Conservation (phyloP, 2,113 vertebrate genomes). For the Hymenochirus boettgeri region DNA sequence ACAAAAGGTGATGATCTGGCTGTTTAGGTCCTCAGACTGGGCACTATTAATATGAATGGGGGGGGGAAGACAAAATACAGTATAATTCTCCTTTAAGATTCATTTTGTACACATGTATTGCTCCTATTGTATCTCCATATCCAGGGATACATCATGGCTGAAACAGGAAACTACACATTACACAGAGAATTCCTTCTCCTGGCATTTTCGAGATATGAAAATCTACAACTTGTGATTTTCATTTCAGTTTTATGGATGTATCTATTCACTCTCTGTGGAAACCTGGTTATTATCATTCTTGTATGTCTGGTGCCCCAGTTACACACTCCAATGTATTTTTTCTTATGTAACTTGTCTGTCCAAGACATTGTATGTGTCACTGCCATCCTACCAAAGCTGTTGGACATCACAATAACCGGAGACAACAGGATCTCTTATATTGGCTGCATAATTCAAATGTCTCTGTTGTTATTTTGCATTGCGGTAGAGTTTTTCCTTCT, state of each 20-base stretch:
- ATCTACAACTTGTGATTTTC: neutral
- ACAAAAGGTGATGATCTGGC: no score
- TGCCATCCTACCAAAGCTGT: neutral
- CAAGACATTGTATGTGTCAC: neutral
- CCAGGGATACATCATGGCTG: no score
- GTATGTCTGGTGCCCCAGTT: neutral
- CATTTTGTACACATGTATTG: no score
- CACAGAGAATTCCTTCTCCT: neutral
- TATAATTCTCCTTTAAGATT: no score
- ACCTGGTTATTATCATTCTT: neutral
- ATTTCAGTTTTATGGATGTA: neutral
- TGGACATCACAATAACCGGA: neutral
- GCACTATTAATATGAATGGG: no score
- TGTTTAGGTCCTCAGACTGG: no score
- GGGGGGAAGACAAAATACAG: no score
- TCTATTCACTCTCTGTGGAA: neutral
- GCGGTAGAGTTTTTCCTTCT: constrained; percentile 20
- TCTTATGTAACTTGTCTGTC: constrained; percentile 3
- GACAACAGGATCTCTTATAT: constrained; percentile 3
- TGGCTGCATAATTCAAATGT: constrained; percentile 22
- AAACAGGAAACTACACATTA: neutral
- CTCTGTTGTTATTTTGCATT: neutral
- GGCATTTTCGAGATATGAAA: neutral
- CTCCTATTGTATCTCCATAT: no score
- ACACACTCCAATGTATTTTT: constrained; percentile 10